phyloP scores from a whole-genome alignment of 2,113 vertebrate genomes.

The Merops nubicus region DNA sequence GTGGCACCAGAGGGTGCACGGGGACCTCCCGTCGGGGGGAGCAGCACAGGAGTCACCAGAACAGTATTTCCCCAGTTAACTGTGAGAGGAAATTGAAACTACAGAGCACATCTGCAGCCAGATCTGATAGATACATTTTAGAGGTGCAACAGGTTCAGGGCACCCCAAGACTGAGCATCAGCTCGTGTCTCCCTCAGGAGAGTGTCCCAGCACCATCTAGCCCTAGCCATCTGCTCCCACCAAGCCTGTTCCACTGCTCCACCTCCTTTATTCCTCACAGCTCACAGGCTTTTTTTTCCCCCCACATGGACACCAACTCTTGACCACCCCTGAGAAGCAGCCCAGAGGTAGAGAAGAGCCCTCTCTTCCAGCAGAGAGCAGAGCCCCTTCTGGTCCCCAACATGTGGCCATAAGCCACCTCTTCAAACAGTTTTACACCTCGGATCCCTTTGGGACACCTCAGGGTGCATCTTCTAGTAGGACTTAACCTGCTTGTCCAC shows the following conservation, averaged over 20 bases:
- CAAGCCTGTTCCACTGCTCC: background rate
- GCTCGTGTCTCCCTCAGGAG: background rate
- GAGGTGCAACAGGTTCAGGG: background rate
- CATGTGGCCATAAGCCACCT: background rate
- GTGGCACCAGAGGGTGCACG: fast-evolving
- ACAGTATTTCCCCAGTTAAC: background rate
- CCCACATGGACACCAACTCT: background rate
- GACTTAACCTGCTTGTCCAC: background rate
- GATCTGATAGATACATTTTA: background rate
- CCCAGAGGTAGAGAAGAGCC: background rate
- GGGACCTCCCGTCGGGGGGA: fast-evolving
- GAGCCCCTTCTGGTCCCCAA: background rate
- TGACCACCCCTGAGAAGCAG: background rate
- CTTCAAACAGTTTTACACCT: fast-evolving
- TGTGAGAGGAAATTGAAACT: background rate
- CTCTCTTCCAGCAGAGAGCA: fast-evolving
- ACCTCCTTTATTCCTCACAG: background rate
- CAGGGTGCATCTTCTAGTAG: background rate
- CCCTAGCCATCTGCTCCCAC: background rate
- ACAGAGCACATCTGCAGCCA: background rate
- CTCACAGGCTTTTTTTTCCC: background rate
- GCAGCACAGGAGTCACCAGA: background rate
- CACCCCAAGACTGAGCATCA: fast-evolving
- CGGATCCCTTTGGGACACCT: background rate
- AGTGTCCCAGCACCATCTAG: background rate